Evolutionary conservation across 2,113 vertebrate genomes (phyloP).

Genomic region (Litocranius walleri): DNA sequence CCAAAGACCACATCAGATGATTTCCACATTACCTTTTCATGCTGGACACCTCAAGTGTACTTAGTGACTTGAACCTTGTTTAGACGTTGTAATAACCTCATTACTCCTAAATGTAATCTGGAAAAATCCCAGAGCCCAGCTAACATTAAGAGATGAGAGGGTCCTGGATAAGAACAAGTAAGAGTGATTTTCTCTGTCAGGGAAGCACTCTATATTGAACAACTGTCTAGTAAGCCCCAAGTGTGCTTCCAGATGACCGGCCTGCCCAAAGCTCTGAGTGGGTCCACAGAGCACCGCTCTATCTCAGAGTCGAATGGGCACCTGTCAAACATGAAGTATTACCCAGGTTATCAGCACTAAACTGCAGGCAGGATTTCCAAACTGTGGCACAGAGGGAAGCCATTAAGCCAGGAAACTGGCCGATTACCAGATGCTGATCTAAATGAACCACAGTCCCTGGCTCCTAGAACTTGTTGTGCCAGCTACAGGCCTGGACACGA

Average conservation of each 20-base stretch:
- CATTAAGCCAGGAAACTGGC: neutral
- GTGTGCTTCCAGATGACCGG: neutral
- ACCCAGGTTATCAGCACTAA: neutral
- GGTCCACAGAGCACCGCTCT: neutral
- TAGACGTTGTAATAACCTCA: neutral
- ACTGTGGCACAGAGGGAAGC: neutral
- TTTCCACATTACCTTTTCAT: neutral
- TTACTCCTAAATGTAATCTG: slow-evolving; percentile 15
- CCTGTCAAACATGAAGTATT: neutral
- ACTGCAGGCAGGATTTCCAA: neutral
- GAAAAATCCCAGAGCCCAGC: neutral
- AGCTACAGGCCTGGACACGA: neutral
- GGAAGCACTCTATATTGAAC: neutral
- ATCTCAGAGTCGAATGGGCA: neutral
- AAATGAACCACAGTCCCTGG: neutral
- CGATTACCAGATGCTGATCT: neutral
- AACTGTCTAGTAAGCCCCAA: neutral
- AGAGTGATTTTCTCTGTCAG: neutral
- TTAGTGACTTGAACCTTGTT: neutral
- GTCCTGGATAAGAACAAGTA: neutral
- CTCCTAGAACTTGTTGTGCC: neutral
- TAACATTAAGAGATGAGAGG: neutral
- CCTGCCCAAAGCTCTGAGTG: neutral
- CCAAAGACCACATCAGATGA: neutral
- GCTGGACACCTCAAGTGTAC: neutral